phyloP scores from a whole-genome alignment of 2,113 vertebrate genomes.

The Urocolius indicus region DNA sequence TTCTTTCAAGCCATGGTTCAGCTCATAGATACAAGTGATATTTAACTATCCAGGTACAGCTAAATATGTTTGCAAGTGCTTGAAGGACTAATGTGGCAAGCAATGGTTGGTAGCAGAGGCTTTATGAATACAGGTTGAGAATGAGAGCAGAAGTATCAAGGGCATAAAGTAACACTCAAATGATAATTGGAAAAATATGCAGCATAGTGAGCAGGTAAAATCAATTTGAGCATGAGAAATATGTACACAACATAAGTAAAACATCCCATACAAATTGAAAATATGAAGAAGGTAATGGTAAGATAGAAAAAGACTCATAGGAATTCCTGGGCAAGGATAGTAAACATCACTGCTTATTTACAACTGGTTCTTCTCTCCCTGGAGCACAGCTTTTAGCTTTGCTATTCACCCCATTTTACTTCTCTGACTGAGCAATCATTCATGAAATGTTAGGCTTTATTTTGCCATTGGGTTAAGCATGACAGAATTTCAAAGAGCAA shows the following conservation, averaged over 20 bases:
- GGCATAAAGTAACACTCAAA: background rate
- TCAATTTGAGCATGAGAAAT: background rate
- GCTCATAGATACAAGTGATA: background rate
- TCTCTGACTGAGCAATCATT: background rate
- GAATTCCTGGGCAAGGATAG: background rate
- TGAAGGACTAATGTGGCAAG: background rate
- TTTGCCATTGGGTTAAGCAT: background rate
- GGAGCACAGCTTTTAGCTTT: background rate
- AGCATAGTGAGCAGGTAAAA: background rate
- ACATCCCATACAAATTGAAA: background rate
- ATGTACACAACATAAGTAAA: background rate
- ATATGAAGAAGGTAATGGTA: background rate
- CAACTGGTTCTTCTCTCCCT: background rate
- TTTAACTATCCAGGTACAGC: background rate
- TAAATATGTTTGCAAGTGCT: background rate
- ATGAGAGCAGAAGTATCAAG: background rate
- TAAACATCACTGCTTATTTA: background rate
- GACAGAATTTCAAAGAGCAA: background rate
- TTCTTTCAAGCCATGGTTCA: background rate
- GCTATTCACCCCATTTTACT: background rate
- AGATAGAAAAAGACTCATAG: background rate
- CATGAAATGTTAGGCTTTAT: background rate
- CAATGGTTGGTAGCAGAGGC: background rate
- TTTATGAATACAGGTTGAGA: background rate
- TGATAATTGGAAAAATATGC: background rate